Base-by-base conservation (phyloP, 2,888 invertebrate species). In the Platynereis dumerilii region DNA sequence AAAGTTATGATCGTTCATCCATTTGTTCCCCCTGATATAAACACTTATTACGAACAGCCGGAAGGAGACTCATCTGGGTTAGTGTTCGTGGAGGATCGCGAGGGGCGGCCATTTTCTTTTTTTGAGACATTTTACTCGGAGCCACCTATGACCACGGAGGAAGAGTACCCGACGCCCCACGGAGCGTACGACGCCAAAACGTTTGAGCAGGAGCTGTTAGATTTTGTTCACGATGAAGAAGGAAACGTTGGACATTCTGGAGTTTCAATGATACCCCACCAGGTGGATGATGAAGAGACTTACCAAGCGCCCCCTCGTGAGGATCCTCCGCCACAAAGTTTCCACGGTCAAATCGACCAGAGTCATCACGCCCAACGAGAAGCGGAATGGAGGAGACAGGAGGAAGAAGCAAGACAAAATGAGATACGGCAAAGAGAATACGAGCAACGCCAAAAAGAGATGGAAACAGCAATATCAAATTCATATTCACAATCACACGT, bases 111-210 rank as follows among this genome's bases (percentile, higher is more conserved):
- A 15, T 73, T 67, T 54, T 44, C 60, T 39, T 63, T 57, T 24
- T 67, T 61, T 26, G 76, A 76, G 60, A 72, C 71, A 1, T 72
- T 74, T 61, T 76, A 76, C 58, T 53, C 66, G 7, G 76, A 76
- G 58, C 70, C 71, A 27, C 74, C 76, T 1, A 44, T 76, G 45
- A 67, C 69, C 2, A 29, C 53, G n/a, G 56, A 70, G 44, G 72
- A 73, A 0, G 70, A 72, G 12, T 61, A 65, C 12, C 69, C 69
- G 1, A 62, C 69, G 0, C 64, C 67, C 0, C 22, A 48, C 10
- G 68, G 60, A 12, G 54, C 67, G 15, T 74, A 72, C 44, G 48
- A 29, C 10, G 73, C 73, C 24, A 64, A 68, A 26, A 64, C 63
- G 10, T 60, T 70, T 27, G 60, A 64, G 10, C 58, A 57, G 15